Evolutionary conservation across 2,888 invertebrate species (phyloP).

Genomic region (Hypsopygia costalis): DNA sequence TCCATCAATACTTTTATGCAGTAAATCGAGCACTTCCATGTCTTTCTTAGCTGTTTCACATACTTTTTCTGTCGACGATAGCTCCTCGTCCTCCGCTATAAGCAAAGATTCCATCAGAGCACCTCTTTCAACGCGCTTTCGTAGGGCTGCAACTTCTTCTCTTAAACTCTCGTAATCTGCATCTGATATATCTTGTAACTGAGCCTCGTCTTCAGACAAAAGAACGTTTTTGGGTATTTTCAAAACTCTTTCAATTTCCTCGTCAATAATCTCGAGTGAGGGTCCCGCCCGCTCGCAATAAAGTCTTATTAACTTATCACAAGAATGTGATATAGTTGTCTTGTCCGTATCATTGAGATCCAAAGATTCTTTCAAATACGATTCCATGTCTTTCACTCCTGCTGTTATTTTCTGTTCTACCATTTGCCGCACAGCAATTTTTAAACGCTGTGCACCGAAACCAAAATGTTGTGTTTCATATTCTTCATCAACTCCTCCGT

Average conservation of each 20-base stretch:
- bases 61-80: conserved; percentile 52
- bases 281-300: conserved; percentile 62
- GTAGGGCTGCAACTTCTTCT: conserved; percentile 51
- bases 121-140: conserved; percentile 56
- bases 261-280: conserved; percentile 52
- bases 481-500: conserved; percentile 67
- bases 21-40: conserved; percentile 56
- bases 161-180: conserved; percentile 54
- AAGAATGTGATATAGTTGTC: conserved; percentile 49
- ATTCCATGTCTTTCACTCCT: conserved; percentile 63
- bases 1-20: conserved; percentile 42
- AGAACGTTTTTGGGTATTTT: conserved; percentile 60
- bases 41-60: conserved; percentile 64
- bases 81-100: conserved; percentile 57
- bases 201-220: conserved; percentile 63
- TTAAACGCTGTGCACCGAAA: conserved; percentile 65
- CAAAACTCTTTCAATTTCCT: conserved; percentile 58
- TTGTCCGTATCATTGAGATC: conserved; percentile 64
- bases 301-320: conserved; percentile 56
- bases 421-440: conserved; percentile 69
- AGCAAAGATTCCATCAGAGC: conserved; percentile 64
- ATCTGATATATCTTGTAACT: conserved; percentile 50
- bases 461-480: conserved; percentile 74
- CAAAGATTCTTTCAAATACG: conserved; percentile 50
- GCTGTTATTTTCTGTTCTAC: conserved; percentile 64